Base-by-base conservation (phyloP, 2,113 vertebrate genomes). In the Megaceryle torquata region DNA sequence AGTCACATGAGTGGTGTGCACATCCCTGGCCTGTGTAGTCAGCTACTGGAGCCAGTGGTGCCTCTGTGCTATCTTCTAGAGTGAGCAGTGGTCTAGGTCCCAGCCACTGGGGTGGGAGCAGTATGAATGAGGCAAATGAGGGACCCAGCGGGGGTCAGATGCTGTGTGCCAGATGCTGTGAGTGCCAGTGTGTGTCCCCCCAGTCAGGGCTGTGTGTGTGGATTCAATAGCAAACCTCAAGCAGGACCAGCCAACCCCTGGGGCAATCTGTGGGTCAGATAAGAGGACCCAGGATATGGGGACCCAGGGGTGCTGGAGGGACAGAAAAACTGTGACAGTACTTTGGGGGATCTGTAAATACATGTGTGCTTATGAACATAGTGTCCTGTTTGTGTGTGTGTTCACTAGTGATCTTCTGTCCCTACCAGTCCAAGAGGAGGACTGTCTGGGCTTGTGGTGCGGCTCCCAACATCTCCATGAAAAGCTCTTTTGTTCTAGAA, bases 131-230 rank as follows among this genome's bases (percentile, higher is more conserved):
- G 48, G 37, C 3, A 17, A 14, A 20, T 3, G 63, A 50, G 39
- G 37, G 83, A 33, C 70, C 11, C 69, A 8, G 2, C 41, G 28
- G 4, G 5, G 20, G 4, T 26, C 37, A 37, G 37, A 37, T 37
- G 37, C 18, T 3, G 22, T 19, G 77, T 43, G 4, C 37, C 79
- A 0, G 51, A 15, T 13, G 41, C 41, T 46, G 20, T 1, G 13
- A 53, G 11, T 3, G 7, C 0, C 3, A 11, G 33, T 2, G 39
- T 25, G 0, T 29, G 11, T 72, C 12, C 51, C 13, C 24, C 15
- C 2, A 15, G 7, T 7, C 33, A 5, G n/a, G 1, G 1, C 1
- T 1, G 39, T 10, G 33, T 3, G 7, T 10, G 16, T 4, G 1
- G 13, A 25, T 8, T 21, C 44, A 3, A 2, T 17, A 12, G 54